Evolutionary conservation across 2,888 invertebrate species (phyloP), one percentile per base, ranked within the genome.

Genomic region (Phaedon cochleariae): DNA sequence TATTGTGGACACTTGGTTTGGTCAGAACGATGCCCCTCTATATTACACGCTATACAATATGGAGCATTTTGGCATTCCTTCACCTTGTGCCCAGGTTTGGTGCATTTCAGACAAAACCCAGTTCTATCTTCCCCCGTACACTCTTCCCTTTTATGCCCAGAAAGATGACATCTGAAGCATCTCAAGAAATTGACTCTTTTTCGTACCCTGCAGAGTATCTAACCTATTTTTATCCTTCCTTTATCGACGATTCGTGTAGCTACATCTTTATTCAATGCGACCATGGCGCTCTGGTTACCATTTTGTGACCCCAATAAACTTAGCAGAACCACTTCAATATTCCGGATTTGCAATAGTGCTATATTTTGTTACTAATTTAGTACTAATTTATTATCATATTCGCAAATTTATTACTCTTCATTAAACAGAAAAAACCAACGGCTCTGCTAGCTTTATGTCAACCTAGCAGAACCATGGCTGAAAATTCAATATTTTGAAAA

Each of bases 161-260:
- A 53, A 18, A 52, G 22, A 15, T 60, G 60, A 17, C 60, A 60
- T 52, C 52, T 60, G 45, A 53, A 60, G 12, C 52, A 60, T 15
- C 52, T 60, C 21, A 22, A 52, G 18, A 53, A 12, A 18, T 21
- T 41, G 22, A 52, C 6, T 12, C 53, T 52, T 9, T 15, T 60
- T 15, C 53, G 52, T 5, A 26, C 26, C 21, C 52, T 37, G 15
- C 60, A 60, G 4, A 41, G 29, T 5, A 60, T 60, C 60, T 52
- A 60, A 5, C 60, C 60, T 12, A 60, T 52, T 22, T 51, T 31
- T 1, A 49, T 59, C 10, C 37, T 41, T 21, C 60, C 52, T 17
- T 37, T 60, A 15, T 52, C 22, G 22, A 26, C 7, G 21, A 60
- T 52, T 9, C 37, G 29, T 0, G 15, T 12, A 2, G 52, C 53